These are phyloP conservation scores for Protophormia terraenovae DNA, from an alignment of 2,888 invertebrate species.

Conservation along the genomic window DNA sequence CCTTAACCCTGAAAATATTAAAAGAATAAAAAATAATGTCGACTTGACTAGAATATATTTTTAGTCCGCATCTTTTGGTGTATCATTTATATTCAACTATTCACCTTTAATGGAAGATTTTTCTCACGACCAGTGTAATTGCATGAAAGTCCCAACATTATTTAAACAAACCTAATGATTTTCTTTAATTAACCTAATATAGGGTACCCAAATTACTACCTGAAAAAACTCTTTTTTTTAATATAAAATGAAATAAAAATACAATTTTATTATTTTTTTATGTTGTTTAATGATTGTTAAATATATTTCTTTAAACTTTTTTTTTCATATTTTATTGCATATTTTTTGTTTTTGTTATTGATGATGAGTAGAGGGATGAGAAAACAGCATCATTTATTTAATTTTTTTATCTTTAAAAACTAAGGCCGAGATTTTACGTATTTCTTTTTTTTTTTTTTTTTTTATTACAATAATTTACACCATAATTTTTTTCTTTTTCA, in stretches of 20 bases:
- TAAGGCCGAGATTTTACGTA: slow-evolving; percentile 69
- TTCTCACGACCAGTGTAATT: no score
- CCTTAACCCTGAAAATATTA: no score
- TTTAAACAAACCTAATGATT: no score
- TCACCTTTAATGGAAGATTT: no score
- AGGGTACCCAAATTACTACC: neutral
- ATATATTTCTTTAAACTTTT: slow-evolving; percentile 64
- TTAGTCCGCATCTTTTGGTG: no score
- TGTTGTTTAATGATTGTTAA: slow-evolving; percentile 61
- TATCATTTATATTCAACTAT: no score
- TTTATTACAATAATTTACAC: slow-evolving; percentile 13
- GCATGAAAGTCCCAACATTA: no score
- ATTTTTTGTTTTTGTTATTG: slow-evolving; percentile 61
- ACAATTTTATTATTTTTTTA: slow-evolving; percentile 47
- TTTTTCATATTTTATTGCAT: slow-evolving; percentile 63
- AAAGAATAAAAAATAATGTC: no score
- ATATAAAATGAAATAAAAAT: slow-evolving; percentile 29
- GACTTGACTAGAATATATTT: no score
- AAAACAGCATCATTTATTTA: slow-evolving; percentile 38
- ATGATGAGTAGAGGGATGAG: neutral
- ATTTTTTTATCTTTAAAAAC: slow-evolving; percentile 50
- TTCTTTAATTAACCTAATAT: neutral
- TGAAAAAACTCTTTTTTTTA: neutral
- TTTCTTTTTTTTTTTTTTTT: slow-evolving; percentile 22
- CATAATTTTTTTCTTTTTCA: slow-evolving; percentile 41